These are phyloP conservation scores for Maconellicoccus hirsutus DNA, from an alignment of 1,140 invertebrate genomes.

Conservation along the genomic window DNA sequence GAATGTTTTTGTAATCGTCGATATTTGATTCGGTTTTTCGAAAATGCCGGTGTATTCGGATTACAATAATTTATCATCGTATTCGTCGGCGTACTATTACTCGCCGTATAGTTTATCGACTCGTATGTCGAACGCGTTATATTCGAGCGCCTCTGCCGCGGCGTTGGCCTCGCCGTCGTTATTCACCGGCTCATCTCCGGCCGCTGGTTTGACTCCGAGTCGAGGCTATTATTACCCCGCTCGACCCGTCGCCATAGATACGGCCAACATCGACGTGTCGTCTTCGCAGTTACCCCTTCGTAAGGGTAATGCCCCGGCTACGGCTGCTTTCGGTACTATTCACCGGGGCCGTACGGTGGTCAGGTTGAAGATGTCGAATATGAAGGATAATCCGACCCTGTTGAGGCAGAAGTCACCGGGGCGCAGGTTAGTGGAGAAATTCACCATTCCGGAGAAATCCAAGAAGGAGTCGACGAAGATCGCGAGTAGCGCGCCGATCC, in stretches of 20 bases:
- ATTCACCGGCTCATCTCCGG: neutral
- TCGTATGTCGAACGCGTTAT: neutral
- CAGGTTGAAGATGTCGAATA: slow-evolving; percentile 48
- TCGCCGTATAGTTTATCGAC: slow-evolving; percentile 11
- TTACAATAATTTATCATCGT: slow-evolving; percentile 12
- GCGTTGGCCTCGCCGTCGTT: neutral
- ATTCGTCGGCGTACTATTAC: neutral
- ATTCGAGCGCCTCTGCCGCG: neutral
- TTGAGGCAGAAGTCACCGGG: slow-evolving; percentile 49
- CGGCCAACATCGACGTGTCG: slow-evolving; percentile 64
- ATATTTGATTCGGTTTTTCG: neutral
- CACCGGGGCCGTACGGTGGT: slow-evolving; percentile 56
- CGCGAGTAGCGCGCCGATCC: slow-evolving; percentile 33
- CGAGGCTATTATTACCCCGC: slow-evolving; percentile 18
- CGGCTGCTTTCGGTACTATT: slow-evolving; percentile 43
- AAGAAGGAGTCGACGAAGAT: slow-evolving; percentile 27
- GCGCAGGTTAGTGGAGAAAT: slow-evolving; percentile 59
- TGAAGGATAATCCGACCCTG: slow-evolving; percentile 37
- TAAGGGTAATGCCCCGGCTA: neutral
- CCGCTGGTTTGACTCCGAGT: neutral
- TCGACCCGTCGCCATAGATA: slow-evolving; percentile 56
- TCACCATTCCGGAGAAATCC: slow-evolving; percentile 52
- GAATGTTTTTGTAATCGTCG: neutral
- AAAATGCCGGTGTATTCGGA: slow-evolving; percentile 8
- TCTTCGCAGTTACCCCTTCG: slow-evolving; percentile 38